Base-by-base conservation (phyloP, 2,113 vertebrate genomes). In the Etheostoma spectabile region DNA sequence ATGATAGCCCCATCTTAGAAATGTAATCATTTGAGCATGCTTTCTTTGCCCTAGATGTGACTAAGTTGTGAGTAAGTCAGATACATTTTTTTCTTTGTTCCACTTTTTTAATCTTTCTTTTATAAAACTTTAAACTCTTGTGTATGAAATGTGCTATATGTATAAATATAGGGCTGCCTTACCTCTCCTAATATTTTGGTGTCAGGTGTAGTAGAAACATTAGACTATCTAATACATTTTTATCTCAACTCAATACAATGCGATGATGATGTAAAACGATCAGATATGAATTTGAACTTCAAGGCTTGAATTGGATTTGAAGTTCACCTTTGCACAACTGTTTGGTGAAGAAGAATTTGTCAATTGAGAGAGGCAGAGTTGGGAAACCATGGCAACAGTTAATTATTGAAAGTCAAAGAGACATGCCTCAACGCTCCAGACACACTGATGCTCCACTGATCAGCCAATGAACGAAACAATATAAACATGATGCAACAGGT, bases 361-460 rank as follows among this genome's bases (percentile, higher is more conserved):
- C 46, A 38, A 48, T 30, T 77, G 42, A 59, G 27, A 59, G 27
- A 79, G 68, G 51, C 27, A 65, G 48, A 51, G 55, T 13, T 59
- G 12, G 51, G n/a, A 51, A 77, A 80, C 89, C 48, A 74, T 79
- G 64, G 67, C 74, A 88, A 88, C 76, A 35, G 86, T 91, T 82
- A 88, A 85, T 86, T 85, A 90, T 91, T 90, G 75, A 83, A 69
- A 72, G 55, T 5, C 5, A 14, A 66, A 57, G 56, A 45, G 61
- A 62, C 62, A 27, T 30, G 35, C 19, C 46, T 76, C n/a, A 4
- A 27, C 21, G 45, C 51, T 52, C 2, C 5, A 68, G 42, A 22
- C 51, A 48, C 53, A 35, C 42, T 61, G 60, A 75, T 68, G 67
- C 27, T 30, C 14, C 75, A 6, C 33, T 33, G 49, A 63, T 64